A percentile compares a stretch with the other conserved stretches of the same genome.
These are phyloP conservation scores for Pteropus rufus DNA, from an alignment of 2,797 vertebrate species.

Conservation along the genomic window DNA sequence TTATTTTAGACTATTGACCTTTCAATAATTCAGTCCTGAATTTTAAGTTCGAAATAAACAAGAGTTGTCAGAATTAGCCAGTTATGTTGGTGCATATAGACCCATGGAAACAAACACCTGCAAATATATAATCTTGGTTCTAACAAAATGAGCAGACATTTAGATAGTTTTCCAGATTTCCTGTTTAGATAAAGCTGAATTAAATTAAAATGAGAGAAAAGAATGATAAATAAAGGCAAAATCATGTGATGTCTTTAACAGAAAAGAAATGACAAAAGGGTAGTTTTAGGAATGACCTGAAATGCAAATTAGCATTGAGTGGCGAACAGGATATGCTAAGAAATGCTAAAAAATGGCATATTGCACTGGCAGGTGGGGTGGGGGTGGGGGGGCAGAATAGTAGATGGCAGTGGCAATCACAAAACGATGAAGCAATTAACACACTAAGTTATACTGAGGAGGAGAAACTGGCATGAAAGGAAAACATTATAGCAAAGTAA, in stretches of 20 bases:
- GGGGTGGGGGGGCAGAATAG: background rate
- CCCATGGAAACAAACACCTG: background rate
- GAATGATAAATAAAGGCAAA: background rate
- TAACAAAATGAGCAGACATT: background rate
- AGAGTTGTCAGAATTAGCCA: background rate
- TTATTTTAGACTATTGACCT: background rate
- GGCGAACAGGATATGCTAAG: background rate
- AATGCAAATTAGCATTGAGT: background rate
- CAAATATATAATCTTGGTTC: background rate
- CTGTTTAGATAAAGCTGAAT: background rate
- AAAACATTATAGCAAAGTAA: background rate
- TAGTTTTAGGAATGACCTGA: background rate
- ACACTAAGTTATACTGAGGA: background rate
- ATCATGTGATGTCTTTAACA: background rate
- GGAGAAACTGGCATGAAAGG: background rate
- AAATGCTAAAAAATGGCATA: background rate
- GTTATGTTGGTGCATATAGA: background rate
- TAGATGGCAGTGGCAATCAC: background rate
- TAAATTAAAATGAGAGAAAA: background rate
- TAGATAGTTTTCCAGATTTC: background rate
- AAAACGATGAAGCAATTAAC: background rate
- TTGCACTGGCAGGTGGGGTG: background rate
- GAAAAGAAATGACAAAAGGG: background rate
- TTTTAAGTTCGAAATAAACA: slow-evolving; percentile 29
- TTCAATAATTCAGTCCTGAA: slow-evolving; percentile 10